Conservation (phyloP, 2,113 vertebrate genomes). For the Solenodon paradoxus region DNA sequence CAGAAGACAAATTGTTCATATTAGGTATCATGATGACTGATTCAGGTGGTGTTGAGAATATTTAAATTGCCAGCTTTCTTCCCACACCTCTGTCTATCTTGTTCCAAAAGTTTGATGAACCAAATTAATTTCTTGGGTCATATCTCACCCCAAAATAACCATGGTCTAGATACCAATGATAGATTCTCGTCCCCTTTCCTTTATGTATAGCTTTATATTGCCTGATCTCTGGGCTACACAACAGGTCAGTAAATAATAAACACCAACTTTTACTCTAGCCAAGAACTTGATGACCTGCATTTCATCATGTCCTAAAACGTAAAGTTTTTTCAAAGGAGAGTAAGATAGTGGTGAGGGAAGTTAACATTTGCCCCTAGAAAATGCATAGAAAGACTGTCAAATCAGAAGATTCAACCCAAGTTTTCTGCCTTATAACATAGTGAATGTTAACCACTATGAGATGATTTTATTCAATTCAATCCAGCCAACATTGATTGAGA, state of each 20-base stretch:
- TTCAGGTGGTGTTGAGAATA: neutral
- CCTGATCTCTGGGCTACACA: neutral
- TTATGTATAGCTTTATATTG: neutral
- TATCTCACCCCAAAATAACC: neutral
- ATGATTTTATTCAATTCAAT: slow-evolving; percentile 5
- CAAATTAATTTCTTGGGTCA: neutral
- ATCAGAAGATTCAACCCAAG: neutral
- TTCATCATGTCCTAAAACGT: neutral
- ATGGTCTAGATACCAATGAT: neutral
- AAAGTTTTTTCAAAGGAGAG: neutral
- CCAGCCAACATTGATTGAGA: slow-evolving; percentile 34
- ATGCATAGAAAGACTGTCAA: neutral
- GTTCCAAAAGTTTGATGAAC: neutral
- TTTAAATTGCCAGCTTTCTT: neutral
- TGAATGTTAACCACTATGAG: neutral
- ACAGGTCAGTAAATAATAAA: neutral
- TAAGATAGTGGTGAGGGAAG: neutral
- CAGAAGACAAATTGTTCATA: neutral
- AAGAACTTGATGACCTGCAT: neutral
- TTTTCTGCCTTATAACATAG: neutral
- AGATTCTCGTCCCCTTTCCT: neutral
- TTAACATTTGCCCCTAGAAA: neutral
- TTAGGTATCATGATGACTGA: neutral
- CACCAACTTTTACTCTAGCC: neutral
- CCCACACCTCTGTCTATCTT: neutral